Evolutionary conservation across 2,888 invertebrate species (phyloP), one percentile per base, ranked within the genome.

Genomic region (Cephalotes varians): DNA sequence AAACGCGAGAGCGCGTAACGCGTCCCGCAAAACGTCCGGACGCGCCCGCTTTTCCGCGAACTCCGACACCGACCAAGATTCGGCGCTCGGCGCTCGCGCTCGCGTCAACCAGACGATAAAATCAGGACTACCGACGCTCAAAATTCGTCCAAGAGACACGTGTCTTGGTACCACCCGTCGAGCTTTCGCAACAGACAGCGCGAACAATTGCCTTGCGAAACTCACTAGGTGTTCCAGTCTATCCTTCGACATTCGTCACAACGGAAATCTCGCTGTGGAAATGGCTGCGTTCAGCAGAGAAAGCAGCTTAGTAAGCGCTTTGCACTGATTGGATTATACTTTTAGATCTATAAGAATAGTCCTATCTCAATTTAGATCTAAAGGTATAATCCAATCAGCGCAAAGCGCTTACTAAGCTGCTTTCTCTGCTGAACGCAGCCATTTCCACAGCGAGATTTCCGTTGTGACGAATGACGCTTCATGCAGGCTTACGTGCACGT

Each of bases 101-200:
- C 51, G 18, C 37, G 18, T 31, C 40, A 28, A 40, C 12, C 15
- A 15, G n/a, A 28, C 0, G 15, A 40, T 58, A 47, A 82, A 18
- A 60, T 47, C 21, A 2, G 10, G 49, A 85, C 62, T 84, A 77
- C 54, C 58, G 74, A 81, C 54, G 72, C 65, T 79, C 77, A 73
- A 85, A 80, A 31, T 44, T 56, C 72, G 21, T 54, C 60, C 40
- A 60, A 81, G 86, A 86, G 87, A 91, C 90, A 91, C 91, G 91
- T 91, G 91, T 90, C 89, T 90, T 87, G 84, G 83, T 87, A 77
- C 85, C 86, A 85, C 84, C 90, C 85, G 87, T 89, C 86, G 83
- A 85, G 87, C 84, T 91, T 91, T 92, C 90, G 89, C 91, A 92
- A 90, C 90, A 90, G 88, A 85, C 90, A 91, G 87, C 91, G 92